Evolutionary conservation across 2,113 vertebrate species (phyloP).

Genomic region (Phyllopteryx taeniolatus): DNA sequence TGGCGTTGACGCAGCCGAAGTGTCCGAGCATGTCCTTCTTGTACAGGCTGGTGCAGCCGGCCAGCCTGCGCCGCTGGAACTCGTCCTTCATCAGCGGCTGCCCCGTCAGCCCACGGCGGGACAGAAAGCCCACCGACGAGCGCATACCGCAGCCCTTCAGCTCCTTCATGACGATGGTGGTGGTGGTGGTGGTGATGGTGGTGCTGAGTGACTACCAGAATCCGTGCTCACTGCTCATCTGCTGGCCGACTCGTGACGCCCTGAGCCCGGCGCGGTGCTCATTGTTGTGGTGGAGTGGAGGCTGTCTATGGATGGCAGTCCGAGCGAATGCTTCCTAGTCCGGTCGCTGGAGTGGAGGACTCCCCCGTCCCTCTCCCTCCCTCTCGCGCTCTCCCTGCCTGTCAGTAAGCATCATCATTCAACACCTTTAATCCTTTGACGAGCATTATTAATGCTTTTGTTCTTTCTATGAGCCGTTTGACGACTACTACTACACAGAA

Average conservation of each 20-base stretch:
- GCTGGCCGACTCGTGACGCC: not conserved
- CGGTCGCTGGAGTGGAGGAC: constrained; percentile 17
- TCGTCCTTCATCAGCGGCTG: constrained; percentile 91
- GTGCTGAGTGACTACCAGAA: not conserved
- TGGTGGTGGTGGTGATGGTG: constrained; percentile 12
- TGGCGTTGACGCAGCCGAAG: constrained; percentile 99
- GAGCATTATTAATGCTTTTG: not conserved
- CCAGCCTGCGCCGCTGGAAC: constrained; percentile 89
- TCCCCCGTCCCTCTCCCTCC: constrained; percentile 11
- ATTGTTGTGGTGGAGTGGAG: constrained; percentile 30
- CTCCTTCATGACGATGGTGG: constrained; percentile 76
- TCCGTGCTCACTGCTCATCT: not conserved
- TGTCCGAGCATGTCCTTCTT: constrained; percentile 95
- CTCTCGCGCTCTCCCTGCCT: constrained; percentile 38
- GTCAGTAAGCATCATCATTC: constrained; percentile 33
- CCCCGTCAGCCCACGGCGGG: constrained; percentile 85
- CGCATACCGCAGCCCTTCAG: constrained; percentile 86
- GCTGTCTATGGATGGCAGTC: constrained; percentile 38
- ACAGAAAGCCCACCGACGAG: constrained; percentile 92
- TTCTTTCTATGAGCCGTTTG: not conserved
- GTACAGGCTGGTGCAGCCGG: constrained; percentile 91
- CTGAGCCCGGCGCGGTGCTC: not conserved
- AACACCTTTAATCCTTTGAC: not conserved
- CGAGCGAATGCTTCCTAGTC: constrained; percentile 60
- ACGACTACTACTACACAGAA: too few relatives aligned